phyloP scores from a whole-genome alignment of 2,113 vertebrate genomes.

The Platysternon megacephalum region DNA sequence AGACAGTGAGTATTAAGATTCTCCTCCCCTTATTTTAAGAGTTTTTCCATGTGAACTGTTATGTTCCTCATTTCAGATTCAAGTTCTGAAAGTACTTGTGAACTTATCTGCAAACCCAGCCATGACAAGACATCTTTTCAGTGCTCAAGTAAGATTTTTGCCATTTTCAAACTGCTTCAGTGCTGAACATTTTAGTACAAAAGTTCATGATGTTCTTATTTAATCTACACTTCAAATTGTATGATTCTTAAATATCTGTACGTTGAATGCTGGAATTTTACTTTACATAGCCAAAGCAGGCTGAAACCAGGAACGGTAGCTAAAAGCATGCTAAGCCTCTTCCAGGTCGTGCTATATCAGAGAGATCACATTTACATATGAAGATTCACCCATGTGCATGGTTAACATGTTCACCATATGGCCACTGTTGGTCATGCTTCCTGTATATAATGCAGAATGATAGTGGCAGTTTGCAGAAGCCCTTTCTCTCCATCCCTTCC shows the following conservation, averaged over 20 bases:
- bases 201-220: background rate
- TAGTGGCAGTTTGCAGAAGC: background rate
- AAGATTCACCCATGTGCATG: background rate
- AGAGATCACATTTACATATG: fast-evolving
- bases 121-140: conserved; percentile 87
- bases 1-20: background rate
- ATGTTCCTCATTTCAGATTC: conserved; percentile 82
- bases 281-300: background rate
- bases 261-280: background rate
- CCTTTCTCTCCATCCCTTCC: background rate
- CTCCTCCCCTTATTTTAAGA: background rate
- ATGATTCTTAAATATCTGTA: background rate
- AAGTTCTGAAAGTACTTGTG: conserved; percentile 90
- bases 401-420: background rate
- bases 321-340: background rate
- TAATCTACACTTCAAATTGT: background rate
- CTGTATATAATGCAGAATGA: background rate
- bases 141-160: conserved; percentile 83
- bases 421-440: background rate
- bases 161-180: background rate
- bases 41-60: background rate
- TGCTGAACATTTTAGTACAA: background rate
- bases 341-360: background rate
- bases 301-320: background rate
- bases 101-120: conserved; percentile 93